Evolutionary conservation across 2,113 vertebrate genomes (phyloP), one percentile per base, ranked within the genome.

Genomic region (Clarias magur): DNA sequence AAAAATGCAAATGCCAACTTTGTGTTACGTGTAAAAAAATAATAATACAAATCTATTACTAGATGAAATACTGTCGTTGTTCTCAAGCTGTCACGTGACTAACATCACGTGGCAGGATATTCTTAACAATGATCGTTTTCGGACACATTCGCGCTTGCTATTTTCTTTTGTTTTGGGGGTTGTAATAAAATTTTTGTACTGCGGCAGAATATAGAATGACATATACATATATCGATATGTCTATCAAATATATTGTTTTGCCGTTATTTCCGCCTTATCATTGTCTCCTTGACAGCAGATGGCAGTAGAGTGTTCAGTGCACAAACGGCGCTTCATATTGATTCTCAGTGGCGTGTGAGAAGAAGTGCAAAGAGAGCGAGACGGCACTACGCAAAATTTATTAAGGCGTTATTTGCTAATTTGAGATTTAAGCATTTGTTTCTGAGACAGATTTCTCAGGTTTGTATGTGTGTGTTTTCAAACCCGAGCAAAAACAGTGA

Each of bases 51-150:
- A 30, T 10, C 54, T 59, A 3, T 65, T 21, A 85, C 42, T 7
- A 17, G 25, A 80, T 23, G 27, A 48, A 57, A 30, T 80, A 19
- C 25, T 38, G 60, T 38, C 19, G 53, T 80, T 80, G 48, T 67
- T 57, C 62, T 56, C 48, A 56, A 57, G 17, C 21, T 56, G 85
- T 80, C 85, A 86, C 54, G 85, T 86, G 85, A 86, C 76, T 19
- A 34, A 13, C 34, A 42, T 79, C 84, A 65, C 21, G 53, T 48
- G 48, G 4, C 73, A 10, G 84, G 75, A 85, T 1, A 13, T 19
- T 53, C 8, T 68, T 80, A 79, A 56, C n/a, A 56, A 27, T 67
- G 12, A 4, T 21, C 1, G 13, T 34, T 57, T 17, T 23, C 2
- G 30, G 17, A 34, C 17, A 72, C 12, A 56, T 53, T 48, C 30